Evolutionary conservation across 2,888 invertebrate genomes (phyloP).

Genomic region (Nezara viridula): DNA sequence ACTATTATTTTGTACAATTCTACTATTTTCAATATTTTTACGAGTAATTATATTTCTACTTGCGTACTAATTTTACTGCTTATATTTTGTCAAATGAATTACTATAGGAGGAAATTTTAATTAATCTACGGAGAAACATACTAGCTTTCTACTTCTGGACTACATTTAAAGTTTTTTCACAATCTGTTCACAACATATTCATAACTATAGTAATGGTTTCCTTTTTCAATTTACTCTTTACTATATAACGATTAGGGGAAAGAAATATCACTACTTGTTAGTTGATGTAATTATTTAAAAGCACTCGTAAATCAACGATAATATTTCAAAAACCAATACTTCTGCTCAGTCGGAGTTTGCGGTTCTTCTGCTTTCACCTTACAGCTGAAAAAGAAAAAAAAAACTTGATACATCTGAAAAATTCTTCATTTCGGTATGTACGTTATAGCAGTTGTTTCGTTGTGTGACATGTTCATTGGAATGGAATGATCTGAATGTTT

Average conservation of each 20-base stretch:
- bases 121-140: too few relatives aligned
- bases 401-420: neutral
- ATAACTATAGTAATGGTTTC: too few relatives aligned
- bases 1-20: too few relatives aligned
- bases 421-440: neutral
- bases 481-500: neutral
- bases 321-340: conserved; percentile 3
- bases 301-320: neutral
- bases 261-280: neutral
- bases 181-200: too few relatives aligned
- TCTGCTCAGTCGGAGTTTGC: conserved; percentile 52
- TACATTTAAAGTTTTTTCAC: too few relatives aligned
- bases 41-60: too few relatives aligned
- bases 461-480: neutral
- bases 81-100: too few relatives aligned
- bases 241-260: neutral
- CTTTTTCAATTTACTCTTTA: neutral
- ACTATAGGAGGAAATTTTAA: too few relatives aligned
- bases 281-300: neutral
- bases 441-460: neutral
- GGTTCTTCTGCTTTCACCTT: conserved; percentile 52
- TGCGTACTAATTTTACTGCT: too few relatives aligned
- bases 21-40: too few relatives aligned
- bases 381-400: conserved; percentile 50
- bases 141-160: too few relatives aligned